These are phyloP conservation scores for Procavia capensis DNA, from an alignment of 2,113 vertebrate genomes.

Conservation along the genomic window DNA sequence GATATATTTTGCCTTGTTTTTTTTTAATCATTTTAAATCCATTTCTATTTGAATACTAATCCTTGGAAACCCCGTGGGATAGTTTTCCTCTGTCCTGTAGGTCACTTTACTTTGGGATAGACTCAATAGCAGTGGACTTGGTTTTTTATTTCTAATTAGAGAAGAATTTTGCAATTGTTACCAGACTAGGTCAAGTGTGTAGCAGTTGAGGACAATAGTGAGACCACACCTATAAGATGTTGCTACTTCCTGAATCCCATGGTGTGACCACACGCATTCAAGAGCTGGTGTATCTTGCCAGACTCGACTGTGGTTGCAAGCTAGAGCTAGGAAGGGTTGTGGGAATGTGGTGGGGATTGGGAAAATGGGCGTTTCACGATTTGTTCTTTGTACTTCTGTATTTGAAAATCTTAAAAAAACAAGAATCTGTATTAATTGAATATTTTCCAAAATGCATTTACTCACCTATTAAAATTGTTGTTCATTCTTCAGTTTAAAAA, in stretches of 20 bases:
- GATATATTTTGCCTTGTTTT: not conserved
- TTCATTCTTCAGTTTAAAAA: not conserved
- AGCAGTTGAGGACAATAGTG: not conserved
- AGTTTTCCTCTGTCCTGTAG: too few relatives aligned
- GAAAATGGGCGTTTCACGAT: not conserved
- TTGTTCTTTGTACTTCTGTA: not conserved
- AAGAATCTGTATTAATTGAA: slow-evolving; percentile 20
- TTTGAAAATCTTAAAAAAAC: not conserved
- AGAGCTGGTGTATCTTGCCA: not conserved
- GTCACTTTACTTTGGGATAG: too few relatives aligned
- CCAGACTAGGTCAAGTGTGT: not conserved
- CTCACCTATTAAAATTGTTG: not conserved
- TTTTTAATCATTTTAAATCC: not conserved
- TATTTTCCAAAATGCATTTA: slow-evolving; percentile 6
- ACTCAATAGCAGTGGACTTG: too few relatives aligned
- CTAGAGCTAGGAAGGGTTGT: not conserved
- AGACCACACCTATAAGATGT: not conserved
- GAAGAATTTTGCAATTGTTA: slow-evolving; percentile 38
- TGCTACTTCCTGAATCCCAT: not conserved
- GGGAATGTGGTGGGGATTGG: not conserved
- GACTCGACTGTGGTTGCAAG: not conserved
- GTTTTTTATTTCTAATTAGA: not conserved
- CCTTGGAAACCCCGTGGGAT: not conserved
- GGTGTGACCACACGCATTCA: not conserved
- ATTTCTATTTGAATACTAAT: not conserved